Conservation (phyloP, 2,888 invertebrate genomes). For the Drosophila falleni region DNA sequence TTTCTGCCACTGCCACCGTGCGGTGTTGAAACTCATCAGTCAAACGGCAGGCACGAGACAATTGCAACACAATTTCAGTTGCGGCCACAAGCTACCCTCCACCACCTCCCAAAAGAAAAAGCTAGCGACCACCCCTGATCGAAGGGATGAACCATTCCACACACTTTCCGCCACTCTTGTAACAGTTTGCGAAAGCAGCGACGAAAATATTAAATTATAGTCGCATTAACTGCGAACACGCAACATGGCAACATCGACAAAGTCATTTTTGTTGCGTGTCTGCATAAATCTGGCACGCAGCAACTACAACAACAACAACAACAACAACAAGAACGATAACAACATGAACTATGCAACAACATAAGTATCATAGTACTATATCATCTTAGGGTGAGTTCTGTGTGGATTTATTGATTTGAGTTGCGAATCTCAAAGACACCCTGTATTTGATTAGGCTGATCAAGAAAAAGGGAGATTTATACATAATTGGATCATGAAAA, state of each 20-base stretch:
- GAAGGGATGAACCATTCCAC: constrained; percentile 33
- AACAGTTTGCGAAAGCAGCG: constrained; percentile 59
- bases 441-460: constrained; percentile 22
- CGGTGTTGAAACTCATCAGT: constrained; percentile 75
- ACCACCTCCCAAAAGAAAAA: constrained; percentile 20
- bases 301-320: not conserved
- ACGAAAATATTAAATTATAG: constrained; percentile 75
- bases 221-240: constrained; percentile 74
- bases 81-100: constrained; percentile 47
- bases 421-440: constrained; percentile 27
- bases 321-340: constrained; percentile 5
- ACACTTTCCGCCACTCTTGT: constrained; percentile 24
- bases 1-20: constrained; percentile 46
- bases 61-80: constrained; percentile 64
- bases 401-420: constrained; percentile 36
- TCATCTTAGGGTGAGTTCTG: constrained; percentile 18
- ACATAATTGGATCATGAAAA: not conserved
- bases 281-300: constrained; percentile 69
- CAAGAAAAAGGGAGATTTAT: constrained; percentile 1
- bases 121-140: constrained; percentile 6
- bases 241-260: constrained; percentile 58
- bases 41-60: constrained; percentile 59
- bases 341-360: constrained; percentile 5
- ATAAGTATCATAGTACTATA: constrained; percentile 9
- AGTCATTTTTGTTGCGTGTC: constrained; percentile 68